Evolutionary conservation across 2,113 vertebrate genomes (phyloP).

Genomic region (Callionymus lyra): DNA sequence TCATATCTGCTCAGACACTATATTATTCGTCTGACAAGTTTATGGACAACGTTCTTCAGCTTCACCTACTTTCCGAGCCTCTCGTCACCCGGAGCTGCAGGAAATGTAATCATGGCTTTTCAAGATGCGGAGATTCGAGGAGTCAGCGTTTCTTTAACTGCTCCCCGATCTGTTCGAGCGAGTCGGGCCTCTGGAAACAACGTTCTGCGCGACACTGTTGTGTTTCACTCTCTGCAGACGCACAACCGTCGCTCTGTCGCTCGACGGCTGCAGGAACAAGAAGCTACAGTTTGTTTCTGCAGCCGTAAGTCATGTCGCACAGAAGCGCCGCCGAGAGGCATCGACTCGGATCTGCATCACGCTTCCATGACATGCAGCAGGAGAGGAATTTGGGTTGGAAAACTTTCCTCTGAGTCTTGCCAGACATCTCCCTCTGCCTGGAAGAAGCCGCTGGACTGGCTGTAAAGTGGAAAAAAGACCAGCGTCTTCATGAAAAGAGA

Average conservation of each 20-base stretch:
- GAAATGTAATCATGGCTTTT: conserved; percentile 49
- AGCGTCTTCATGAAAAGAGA: conserved; percentile 27
- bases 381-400: background rate
- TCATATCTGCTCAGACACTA: no score
- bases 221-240: conserved; percentile 24
- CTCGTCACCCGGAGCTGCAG: conserved; percentile 21
- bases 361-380: background rate
- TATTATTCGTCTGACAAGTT: no score
- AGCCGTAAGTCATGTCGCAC: background rate
- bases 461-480: conserved; percentile 25
- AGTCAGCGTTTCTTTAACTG: conserved; percentile 46
- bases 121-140: conserved; percentile 45
- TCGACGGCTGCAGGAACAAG: conserved; percentile 29
- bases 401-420: conserved; percentile 12
- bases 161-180: conserved; percentile 37
- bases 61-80: conserved; percentile 5
- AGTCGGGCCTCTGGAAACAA: conserved; percentile 25
- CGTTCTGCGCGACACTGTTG: conserved; percentile 17
- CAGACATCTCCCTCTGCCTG: conserved; percentile 20
- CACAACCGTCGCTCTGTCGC: conserved; percentile 6
- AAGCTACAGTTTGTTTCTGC: background rate
- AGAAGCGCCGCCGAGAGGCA: background rate
- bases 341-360: conserved; percentile 3
- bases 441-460: conserved; percentile 19
- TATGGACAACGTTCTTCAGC: no score